Conservation (phyloP, 2,888 invertebrate genomes). For the Pristionchus entomophagus region DNA sequence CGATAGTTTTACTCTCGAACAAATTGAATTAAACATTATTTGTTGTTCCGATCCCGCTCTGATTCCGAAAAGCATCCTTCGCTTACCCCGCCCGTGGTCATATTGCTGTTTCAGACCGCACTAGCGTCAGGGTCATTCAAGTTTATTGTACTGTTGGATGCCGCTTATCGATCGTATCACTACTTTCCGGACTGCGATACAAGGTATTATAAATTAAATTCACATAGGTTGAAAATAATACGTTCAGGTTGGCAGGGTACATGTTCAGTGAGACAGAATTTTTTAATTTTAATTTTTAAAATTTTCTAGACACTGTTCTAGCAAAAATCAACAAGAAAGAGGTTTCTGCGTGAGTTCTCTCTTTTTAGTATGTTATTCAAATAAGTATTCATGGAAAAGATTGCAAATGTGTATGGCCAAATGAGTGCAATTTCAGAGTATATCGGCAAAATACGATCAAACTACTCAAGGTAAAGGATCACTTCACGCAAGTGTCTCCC, state of each 20-base stretch:
- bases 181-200: constrained; percentile 24
- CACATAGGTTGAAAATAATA: too few species aligned
- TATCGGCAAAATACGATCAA: neutral
- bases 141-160: neutral
- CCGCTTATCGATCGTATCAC: neutral
- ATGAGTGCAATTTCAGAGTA: neutral
- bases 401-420: too few species aligned
- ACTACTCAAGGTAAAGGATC: neutral
- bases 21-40: too few species aligned
- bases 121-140: neutral
- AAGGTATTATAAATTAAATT: too few species aligned
- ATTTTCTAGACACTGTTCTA: neutral
- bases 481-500: neutral
- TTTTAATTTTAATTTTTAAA: neutral
- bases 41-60: too few species aligned
- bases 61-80: too few species aligned
- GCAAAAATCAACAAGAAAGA: neutral
- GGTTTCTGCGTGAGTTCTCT: neutral
- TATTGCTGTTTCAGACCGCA: neutral
- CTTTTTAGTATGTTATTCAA: too few species aligned
- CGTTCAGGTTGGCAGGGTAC: neutral
- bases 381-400: too few species aligned
- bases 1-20: too few species aligned
- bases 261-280: neutral
- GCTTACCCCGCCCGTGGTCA: too few species aligned